Conservation (phyloP, 2,888 invertebrate species). For the Sycophila texana region DNA sequence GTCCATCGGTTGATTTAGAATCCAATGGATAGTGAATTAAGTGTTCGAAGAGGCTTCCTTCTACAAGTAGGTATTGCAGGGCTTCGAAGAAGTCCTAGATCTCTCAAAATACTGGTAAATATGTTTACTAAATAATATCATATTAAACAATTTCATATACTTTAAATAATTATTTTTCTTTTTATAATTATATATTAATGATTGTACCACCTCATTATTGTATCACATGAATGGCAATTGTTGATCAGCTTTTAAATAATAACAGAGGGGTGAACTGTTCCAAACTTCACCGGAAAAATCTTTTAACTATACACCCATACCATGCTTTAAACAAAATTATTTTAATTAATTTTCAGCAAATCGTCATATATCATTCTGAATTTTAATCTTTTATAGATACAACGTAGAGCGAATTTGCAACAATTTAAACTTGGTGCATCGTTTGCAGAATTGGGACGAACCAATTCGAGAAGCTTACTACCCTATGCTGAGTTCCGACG, state of each 20-base stretch:
- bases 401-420: conserved; percentile 87
- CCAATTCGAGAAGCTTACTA: conserved; percentile 88
- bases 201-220: no score
- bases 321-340: no score
- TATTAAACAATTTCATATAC: neutral
- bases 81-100: neutral
- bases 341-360: no score
- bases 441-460: conserved; percentile 81
- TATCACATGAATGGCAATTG: no score
- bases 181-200: no score
- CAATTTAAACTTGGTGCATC: conserved; percentile 80
- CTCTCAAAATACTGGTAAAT: neutral
- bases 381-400: conserved; percentile 78
- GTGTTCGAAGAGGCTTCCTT: neutral
- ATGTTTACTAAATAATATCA: neutral
- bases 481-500: conserved; percentile 87
- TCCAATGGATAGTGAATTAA: neutral
- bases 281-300: no score
- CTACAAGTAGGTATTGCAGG: neutral
- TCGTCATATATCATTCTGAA: neutral
- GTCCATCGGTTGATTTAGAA: neutral
- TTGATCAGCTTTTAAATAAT: no score
- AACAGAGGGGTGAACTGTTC: no score
- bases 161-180: no score
- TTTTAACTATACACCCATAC: no score